Percentiles rank a stretch among this genome's conserved stretches.
Conservation (phyloP, 2,888 invertebrate species). For the Amphipoea oculea region DNA sequence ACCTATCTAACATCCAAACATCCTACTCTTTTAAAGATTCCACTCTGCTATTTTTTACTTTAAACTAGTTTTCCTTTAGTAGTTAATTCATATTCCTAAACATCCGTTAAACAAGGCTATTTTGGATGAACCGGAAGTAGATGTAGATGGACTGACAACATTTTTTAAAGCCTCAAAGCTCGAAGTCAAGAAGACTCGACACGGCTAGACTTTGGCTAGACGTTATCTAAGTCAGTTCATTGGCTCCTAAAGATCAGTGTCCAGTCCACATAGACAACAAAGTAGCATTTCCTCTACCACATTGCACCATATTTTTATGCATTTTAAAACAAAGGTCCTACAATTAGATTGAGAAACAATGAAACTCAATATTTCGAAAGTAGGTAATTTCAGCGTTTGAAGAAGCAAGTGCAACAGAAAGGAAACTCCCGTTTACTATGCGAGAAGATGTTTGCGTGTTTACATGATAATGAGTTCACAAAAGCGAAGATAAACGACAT, state of each 20-base stretch:
- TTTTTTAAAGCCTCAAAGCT: neutral
- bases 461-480: constrained; percentile 8
- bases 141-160: neutral
- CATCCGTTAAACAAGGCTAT: too few relatives aligned
- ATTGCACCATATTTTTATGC: neutral
- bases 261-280: constrained; percentile 19
- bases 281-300: neutral
- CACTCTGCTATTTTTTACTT: neutral
- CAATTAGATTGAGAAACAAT: constrained; percentile 17
- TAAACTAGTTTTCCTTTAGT: neutral
- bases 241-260: constrained; percentile 17
- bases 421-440: neutral
- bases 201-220: constrained; percentile 11
- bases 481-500: constrained; percentile 7
- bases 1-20: neutral
- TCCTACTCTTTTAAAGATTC: neutral
- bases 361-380: neutral
- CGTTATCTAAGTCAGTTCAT: constrained; percentile 22
- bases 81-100: neutral
- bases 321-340: constrained; percentile 3
- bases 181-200: neutral
- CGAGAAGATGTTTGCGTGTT: constrained; percentile 7
- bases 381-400: neutral
- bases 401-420: neutral
- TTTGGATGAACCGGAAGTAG: neutral